Conservation (phyloP, 2,888 invertebrate species). For the Agrotis clavis region DNA sequence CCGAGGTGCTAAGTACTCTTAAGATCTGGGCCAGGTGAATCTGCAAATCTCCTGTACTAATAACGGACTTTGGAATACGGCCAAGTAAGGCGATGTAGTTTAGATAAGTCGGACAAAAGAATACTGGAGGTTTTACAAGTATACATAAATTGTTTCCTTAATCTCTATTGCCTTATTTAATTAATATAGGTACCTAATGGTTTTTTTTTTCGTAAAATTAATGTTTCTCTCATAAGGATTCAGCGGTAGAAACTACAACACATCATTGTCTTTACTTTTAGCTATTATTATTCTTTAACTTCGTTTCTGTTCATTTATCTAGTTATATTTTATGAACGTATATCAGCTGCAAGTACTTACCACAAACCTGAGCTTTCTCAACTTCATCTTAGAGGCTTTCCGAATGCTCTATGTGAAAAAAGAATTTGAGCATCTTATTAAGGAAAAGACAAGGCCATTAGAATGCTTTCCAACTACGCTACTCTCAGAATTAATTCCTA, state of each 20-base stretch:
- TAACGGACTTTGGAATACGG: slow-evolving; percentile 53
- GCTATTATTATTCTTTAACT: too few relatives aligned
- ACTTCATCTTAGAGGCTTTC: too few relatives aligned
- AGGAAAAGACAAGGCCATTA: not conserved
- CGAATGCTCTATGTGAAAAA: not conserved
- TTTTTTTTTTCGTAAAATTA: too few relatives aligned
- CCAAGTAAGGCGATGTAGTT: slow-evolving; percentile 52
- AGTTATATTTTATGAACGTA: too few relatives aligned
- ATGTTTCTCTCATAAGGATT: too few relatives aligned
- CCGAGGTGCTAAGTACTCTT: slow-evolving; percentile 50
- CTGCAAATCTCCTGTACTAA: slow-evolving; percentile 59
- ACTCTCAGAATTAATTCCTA: not conserved
- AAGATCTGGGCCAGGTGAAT: slow-evolving; percentile 61
- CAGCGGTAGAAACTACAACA: too few relatives aligned
- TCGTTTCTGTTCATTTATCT: too few relatives aligned
- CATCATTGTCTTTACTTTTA: too few relatives aligned
- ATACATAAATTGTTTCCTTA: not conserved
- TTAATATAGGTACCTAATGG: too few relatives aligned
- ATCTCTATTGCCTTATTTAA: not conserved
- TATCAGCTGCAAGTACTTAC: too few relatives aligned
- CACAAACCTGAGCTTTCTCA: too few relatives aligned
- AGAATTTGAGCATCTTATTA: not conserved
- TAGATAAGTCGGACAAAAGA: slow-evolving; percentile 46
- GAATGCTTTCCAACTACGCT: not conserved
- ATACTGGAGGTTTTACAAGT: slow-evolving; percentile 8